Evolutionary conservation across 2,888 invertebrate genomes (phyloP).

Genomic region (Leptopilina drosophilae): DNA sequence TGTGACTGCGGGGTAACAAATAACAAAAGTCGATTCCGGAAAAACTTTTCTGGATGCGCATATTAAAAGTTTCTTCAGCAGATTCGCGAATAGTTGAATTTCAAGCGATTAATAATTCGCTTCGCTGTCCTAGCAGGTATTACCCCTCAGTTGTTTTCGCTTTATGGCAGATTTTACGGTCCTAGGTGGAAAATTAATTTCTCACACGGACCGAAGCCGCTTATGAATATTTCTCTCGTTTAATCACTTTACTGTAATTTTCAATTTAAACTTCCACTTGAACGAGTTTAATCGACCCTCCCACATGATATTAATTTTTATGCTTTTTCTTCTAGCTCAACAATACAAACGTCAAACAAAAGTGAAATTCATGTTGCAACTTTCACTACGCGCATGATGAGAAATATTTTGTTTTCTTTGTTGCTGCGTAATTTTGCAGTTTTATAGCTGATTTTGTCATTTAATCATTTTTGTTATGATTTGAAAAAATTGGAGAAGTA

Average conservation of each 20-base stretch:
- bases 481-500: no score
- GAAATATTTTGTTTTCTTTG: no score
- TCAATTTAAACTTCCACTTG: conserved; percentile 45
- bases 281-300: conserved; percentile 18
- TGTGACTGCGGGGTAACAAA: background rate
- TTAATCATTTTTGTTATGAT: no score
- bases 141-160: conserved; percentile 49
- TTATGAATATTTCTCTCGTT: conserved; percentile 52
- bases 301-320: conserved; percentile 19
- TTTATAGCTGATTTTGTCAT: no score
- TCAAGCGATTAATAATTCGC: conserved; percentile 57
- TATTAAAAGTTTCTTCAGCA: conserved; percentile 34
- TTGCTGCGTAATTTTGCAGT: no score
- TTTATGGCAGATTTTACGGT: conserved; percentile 61
- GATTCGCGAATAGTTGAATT: conserved; percentile 35
- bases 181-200: conserved; percentile 61
- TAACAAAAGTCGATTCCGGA: background rate
- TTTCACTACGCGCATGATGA: no score
- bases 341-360: background rate
- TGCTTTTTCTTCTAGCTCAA: background rate
- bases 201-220: conserved; percentile 43
- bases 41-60: conserved; percentile 39
- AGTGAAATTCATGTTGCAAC: conserved; percentile 3
- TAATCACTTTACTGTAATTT: conserved; percentile 53
- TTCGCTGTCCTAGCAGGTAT: conserved; percentile 42